phyloP scores from a whole-genome alignment of 1,140 invertebrate species.

The Scaptomyza graminum region DNA sequence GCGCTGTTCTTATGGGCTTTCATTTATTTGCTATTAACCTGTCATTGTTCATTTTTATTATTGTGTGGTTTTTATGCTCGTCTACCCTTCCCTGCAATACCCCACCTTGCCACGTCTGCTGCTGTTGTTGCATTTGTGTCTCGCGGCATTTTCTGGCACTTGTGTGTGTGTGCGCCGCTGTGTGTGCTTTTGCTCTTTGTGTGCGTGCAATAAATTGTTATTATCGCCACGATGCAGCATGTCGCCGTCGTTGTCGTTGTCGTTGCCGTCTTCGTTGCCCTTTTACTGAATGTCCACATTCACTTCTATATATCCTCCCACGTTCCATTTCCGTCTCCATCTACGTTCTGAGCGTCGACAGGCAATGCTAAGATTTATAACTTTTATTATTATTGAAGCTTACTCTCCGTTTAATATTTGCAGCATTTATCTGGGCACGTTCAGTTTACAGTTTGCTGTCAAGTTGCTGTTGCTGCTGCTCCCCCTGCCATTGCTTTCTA shows the following conservation, averaged over 20 bases:
- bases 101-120: neutral
- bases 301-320: neutral
- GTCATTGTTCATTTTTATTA: constrained; percentile 84
- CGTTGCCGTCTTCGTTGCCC: constrained; percentile 29
- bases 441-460: constrained; percentile 34
- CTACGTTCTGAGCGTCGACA: constrained; percentile 36
- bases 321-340: neutral
- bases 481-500: constrained; percentile 6
- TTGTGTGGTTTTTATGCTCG: constrained; percentile 72
- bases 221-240: constrained; percentile 81
- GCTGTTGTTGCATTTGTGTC: constrained; percentile 66
- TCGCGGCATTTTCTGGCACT: constrained; percentile 76
- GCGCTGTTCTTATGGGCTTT: constrained; percentile 80
- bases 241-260: constrained; percentile 55
- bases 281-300: constrained; percentile 35
- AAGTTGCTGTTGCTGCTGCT: constrained; percentile 7
- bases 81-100: constrained; percentile 31
- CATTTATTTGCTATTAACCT: constrained; percentile 84
- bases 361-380: constrained; percentile 79
- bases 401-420: constrained; percentile 72
- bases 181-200: constrained; percentile 39
- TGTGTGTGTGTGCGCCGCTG: constrained; percentile 28
- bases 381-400: constrained; percentile 83
- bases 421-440: constrained; percentile 68
- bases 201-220: constrained; percentile 82